These are phyloP conservation scores for Hyaena hyaena DNA, from an alignment of 2,113 vertebrate genomes.

Conservation along the genomic window DNA sequence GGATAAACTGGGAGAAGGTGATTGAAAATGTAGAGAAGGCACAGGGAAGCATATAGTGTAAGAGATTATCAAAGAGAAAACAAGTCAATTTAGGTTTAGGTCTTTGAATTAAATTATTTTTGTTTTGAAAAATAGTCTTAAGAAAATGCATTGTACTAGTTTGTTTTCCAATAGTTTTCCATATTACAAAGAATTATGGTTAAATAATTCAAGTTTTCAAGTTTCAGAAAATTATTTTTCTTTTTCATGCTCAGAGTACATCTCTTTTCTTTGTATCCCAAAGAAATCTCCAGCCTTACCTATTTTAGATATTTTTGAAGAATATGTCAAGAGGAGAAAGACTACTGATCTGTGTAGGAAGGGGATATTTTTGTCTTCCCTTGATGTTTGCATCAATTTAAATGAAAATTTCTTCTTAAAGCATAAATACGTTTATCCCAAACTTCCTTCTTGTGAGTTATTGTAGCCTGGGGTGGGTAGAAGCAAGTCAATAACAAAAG, in stretches of 20 bases:
- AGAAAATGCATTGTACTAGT: not conserved
- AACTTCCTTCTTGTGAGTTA: not conserved
- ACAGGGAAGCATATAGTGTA: not conserved
- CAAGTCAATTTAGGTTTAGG: not conserved
- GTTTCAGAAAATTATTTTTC: slow-evolving; percentile 11
- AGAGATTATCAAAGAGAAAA: not conserved
- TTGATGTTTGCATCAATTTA: slow-evolving; percentile 33
- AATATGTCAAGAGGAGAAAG: not conserved
- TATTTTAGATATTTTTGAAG: slow-evolving; percentile 59
- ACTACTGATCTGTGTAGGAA: not conserved
- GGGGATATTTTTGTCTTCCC: slow-evolving; percentile 33
- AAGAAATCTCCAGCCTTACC: not conserved
- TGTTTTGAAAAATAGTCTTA: slow-evolving; percentile 36
- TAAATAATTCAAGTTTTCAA: slow-evolving; percentile 1
- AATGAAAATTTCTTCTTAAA: slow-evolving; percentile 46
- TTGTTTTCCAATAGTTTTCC: not conserved
- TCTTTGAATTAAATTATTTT: not conserved
- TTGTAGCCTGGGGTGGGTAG: not conserved
- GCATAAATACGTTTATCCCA: not conserved
- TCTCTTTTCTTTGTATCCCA: slow-evolving; percentile 37
- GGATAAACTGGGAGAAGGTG: not conserved
- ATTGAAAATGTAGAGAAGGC: not conserved
- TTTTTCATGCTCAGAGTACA: not conserved
- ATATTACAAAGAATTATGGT: not conserved
- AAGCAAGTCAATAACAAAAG: not conserved